Evolutionary conservation across 2,888 invertebrate genomes (phyloP).

Genomic region (Sceliomorpha sp.): DNA sequence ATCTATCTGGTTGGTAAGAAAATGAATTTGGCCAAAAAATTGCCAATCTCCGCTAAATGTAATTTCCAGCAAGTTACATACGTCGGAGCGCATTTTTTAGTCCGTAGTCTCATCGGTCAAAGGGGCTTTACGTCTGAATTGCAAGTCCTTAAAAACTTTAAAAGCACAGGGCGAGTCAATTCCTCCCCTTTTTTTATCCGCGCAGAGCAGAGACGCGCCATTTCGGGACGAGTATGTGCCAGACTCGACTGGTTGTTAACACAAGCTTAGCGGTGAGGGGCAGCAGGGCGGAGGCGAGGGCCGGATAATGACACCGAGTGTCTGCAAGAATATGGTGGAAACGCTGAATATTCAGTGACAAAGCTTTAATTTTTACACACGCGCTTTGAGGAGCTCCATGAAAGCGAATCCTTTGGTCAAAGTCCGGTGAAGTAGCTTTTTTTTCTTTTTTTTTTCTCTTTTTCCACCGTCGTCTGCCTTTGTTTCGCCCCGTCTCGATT

Average conservation of each 20-base stretch:
- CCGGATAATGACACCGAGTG: slow-evolving; percentile 52
- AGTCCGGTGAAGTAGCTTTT: slow-evolving; percentile 36
- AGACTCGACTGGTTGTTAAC: slow-evolving; percentile 53
- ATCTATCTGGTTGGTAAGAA: too few relatives aligned
- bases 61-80: too few relatives aligned
- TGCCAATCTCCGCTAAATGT: too few relatives aligned
- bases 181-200: too few relatives aligned
- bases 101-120: slow-evolving; percentile 32
- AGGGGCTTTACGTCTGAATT: slow-evolving; percentile 40
- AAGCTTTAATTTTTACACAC: slow-evolving; percentile 57
- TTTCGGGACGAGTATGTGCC: slow-evolving; percentile 28
- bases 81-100: slow-evolving; percentile 19
- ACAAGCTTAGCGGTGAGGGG: too few relatives aligned
- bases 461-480: slow-evolving; percentile 42
- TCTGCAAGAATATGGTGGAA: slow-evolving; percentile 54
- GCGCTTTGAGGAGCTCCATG: slow-evolving; percentile 54
- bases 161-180: slow-evolving; percentile 47
- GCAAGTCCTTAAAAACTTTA: slow-evolving; percentile 47
- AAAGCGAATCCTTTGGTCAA: slow-evolving; percentile 55
- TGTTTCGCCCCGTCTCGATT: slow-evolving; percentile 38
- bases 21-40: too few relatives aligned
- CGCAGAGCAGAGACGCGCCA: slow-evolving; percentile 24
- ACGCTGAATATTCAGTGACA: slow-evolving; percentile 56
- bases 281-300: not conserved
- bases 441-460: slow-evolving; percentile 34